phyloP scores from a whole-genome alignment of 1,140 invertebrate species.

The Euborellia annulipes region DNA sequence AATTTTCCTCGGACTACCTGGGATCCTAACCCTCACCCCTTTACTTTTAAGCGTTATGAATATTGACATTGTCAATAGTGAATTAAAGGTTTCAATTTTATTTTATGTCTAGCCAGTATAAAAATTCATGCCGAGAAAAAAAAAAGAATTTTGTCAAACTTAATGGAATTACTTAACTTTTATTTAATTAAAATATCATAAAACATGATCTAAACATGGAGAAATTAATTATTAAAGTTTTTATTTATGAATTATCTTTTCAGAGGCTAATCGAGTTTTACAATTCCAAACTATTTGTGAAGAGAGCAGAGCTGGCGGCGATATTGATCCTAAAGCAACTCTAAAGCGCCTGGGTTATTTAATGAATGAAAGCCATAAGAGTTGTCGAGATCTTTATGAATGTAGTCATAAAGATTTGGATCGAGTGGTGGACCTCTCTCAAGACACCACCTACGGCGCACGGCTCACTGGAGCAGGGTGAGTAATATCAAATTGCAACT shows the following conservation, averaged over 20 bases:
- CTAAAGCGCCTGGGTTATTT: constrained; percentile 53
- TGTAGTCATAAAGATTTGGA: constrained; percentile 88
- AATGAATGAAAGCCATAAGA: constrained; percentile 81
- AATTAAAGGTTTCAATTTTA: no score
- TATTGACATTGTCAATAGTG: no score
- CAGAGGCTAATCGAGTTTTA: constrained; percentile 66
- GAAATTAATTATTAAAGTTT: constrained; percentile 1
- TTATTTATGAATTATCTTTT: constrained; percentile 17
- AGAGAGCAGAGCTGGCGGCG: constrained; percentile 11
- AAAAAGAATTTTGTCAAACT: no score
- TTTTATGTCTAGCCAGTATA: no score
- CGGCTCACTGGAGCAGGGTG: constrained; percentile 86
- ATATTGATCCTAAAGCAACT: constrained; percentile 24
- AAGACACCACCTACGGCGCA: constrained; percentile 59
- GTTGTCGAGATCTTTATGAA: constrained; percentile 74
- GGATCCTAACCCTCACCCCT: no score
- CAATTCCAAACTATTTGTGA: constrained; percentile 52
- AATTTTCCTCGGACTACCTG: no score
- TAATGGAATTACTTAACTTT: no score
- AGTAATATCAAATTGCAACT: no score
- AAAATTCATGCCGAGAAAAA: no score
- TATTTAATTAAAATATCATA: no score
- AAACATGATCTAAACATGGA: no score
- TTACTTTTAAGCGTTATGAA: no score
- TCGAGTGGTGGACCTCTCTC: constrained; percentile 60